Percentiles rank a stretch among this genome's conserved stretches.
phyloP scores from a whole-genome alignment of 2,888 invertebrate species.

The Enchytraeus crypticus region DNA sequence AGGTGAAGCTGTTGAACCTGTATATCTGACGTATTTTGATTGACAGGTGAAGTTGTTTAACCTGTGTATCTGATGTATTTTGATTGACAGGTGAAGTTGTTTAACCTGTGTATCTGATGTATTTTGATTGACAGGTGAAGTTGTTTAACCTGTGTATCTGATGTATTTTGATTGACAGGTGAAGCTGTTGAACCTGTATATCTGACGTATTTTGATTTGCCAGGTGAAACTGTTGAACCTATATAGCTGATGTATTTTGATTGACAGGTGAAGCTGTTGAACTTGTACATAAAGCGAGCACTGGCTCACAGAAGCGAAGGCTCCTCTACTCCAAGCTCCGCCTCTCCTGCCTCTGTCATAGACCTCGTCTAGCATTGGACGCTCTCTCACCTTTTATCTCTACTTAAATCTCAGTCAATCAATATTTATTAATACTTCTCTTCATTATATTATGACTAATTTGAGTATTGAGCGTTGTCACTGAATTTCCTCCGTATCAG shows the following conservation, averaged over 20 bases:
- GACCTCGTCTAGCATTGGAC: too few species aligned
- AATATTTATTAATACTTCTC: too few species aligned
- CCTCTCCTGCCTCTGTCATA: not conserved
- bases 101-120: constrained; percentile 68
- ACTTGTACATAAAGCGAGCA: constrained; percentile 64
- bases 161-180: too few species aligned
- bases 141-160: too few species aligned
- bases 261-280: constrained; percentile 61
- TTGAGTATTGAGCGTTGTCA: too few species aligned
- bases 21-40: not conserved
- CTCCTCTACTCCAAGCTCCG: not conserved
- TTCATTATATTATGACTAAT: too few species aligned
- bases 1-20: not conserved
- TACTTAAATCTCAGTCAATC: too few species aligned
- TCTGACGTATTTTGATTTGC: not conserved
- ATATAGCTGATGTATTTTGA: not conserved
- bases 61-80: not conserved
- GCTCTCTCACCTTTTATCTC: too few species aligned
- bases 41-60: not conserved
- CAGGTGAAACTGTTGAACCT: not conserved
- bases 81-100: constrained; percentile 57
- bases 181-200: not conserved
- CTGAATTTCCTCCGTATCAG: too few species aligned
- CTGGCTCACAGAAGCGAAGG: constrained; percentile 32
- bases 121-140: constrained; percentile 42